A percentile compares a stretch with the other conserved stretches of the same genome.
Evolutionary conservation across 2,113 vertebrate species (phyloP).

Genomic region (Halichoerus grypus): DNA sequence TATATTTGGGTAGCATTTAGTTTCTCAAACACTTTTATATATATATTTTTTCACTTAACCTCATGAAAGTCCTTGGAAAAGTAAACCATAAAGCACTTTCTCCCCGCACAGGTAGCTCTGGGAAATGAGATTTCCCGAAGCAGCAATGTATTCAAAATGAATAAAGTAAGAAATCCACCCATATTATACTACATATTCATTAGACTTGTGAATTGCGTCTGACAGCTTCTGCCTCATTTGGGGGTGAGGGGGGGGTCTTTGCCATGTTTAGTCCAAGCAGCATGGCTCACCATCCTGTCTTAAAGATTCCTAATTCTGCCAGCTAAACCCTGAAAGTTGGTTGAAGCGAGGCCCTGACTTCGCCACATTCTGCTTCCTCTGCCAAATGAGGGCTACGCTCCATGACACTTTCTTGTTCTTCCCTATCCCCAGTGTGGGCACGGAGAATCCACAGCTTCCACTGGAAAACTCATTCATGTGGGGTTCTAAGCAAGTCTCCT

Average conservation of each 20-base stretch:
- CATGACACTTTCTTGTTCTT: slow-evolving; percentile 34
- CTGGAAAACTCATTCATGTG: neutral
- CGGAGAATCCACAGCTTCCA: neutral
- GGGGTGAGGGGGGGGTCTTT: neutral
- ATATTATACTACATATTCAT: slow-evolving; percentile 57
- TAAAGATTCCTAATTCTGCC: neutral
- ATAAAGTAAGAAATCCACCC: slow-evolving; percentile 18
- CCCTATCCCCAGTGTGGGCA: neutral
- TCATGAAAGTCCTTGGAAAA: slow-evolving; percentile 43
- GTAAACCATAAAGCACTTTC: slow-evolving; percentile 7
- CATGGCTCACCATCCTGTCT: neutral
- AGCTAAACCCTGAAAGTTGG: neutral
- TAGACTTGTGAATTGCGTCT: neutral
- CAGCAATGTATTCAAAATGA: slow-evolving; percentile 41
- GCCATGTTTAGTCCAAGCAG: neutral
- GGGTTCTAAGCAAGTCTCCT: neutral
- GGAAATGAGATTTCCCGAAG: neutral
- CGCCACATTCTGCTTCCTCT: neutral
- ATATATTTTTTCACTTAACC: slow-evolving; percentile 48
- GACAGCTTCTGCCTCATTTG: slow-evolving; percentile 28
- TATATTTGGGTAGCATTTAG: neutral
- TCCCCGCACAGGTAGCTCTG: neutral
- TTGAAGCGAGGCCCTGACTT: neutral
- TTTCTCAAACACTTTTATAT: slow-evolving; percentile 4
- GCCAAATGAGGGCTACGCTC: neutral